Evolutionary conservation across 2,113 vertebrate genomes (phyloP), one percentile per base, ranked within the genome.

Genomic region (Heliornis fulica): DNA sequence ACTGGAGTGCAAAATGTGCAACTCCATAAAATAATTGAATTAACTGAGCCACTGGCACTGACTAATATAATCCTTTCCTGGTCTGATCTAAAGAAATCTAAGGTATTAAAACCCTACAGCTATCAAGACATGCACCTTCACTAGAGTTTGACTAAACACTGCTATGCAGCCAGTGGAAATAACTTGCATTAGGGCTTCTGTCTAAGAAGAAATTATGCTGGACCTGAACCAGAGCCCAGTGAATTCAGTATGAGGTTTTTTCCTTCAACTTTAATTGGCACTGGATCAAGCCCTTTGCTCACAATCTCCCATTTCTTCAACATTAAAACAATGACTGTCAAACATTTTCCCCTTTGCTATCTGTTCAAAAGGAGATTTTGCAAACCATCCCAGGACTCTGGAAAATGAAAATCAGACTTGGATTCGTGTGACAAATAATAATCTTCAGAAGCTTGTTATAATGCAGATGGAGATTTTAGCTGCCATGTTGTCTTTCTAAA

Each of bases 401-500:
- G 26, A 88, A 95, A 91, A 87, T 65, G 5, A 95, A 95, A 90
- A 87, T 88, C 78, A 96, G 72, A 48, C 88, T 96, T 95, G 57
- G 60, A 69, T 93, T 91, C 96, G 9, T 80, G 59, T 93, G 79
- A 72, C 63, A 96, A 89, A 93, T 90, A 97, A 88, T 92, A 89
- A 93, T 96, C 93, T 97, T 97, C 72, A 93, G 94, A 89, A 90
- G 89, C 87, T 94, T 96, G 87, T 96, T 96, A 95, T 87, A 96
- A 63, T 95, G 80, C 91, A 96, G 82, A 97, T 97, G 92, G 93
- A 98, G 92, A 97, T 87, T 97, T 97, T 96, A 97, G 93, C 93
- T 97, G 94, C 95, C 93, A 97, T 84, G 92, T 97, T 97, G 96
- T 96, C 94, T 88, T 97, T 97, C 98, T 97, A 98, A 98, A 97